Conservation (phyloP, 1,140 invertebrate species). For the Magallana ariakensis region DNA sequence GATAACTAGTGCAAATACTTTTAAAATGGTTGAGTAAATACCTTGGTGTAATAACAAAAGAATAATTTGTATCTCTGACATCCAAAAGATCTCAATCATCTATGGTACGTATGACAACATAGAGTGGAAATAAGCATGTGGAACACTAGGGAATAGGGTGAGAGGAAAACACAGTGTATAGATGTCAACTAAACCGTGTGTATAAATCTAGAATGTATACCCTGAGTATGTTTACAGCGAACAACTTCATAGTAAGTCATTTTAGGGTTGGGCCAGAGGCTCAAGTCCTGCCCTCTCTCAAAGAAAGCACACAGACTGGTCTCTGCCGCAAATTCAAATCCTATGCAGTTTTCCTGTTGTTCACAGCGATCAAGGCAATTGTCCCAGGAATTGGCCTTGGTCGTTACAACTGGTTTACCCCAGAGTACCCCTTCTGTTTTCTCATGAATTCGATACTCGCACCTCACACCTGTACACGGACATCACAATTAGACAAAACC, state of each 20-base stretch:
- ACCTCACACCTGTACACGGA: constrained; percentile 1
- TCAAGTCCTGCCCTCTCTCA: constrained; percentile 49
- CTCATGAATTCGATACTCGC: constrained; percentile 44
- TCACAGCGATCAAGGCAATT: constrained; percentile 52
- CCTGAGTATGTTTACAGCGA: constrained; percentile 42
- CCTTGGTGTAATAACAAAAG: too few relatives aligned
- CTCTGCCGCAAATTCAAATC: constrained; percentile 49
- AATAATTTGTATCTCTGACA: too few relatives aligned
- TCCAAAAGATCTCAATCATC: background rate
- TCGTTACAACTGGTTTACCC: constrained; percentile 42
- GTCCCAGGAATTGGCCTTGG: constrained; percentile 38
- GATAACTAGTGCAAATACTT: too few relatives aligned
- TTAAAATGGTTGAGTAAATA: too few relatives aligned
- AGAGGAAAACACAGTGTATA: background rate
- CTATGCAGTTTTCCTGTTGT: constrained; percentile 30
- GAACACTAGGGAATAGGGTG: background rate
- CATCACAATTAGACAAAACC: background rate
- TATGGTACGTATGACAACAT: background rate
- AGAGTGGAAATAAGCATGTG: background rate
- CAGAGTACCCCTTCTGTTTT: constrained; percentile 50
- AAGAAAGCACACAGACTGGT: constrained; percentile 44
- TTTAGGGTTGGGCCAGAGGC: constrained; percentile 50
- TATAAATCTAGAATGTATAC: background rate
- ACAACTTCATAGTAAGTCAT: constrained; percentile 53
- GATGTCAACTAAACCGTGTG: background rate